Conservation (phyloP, 1,140 invertebrate species). For the Drosophila burlai region DNA sequence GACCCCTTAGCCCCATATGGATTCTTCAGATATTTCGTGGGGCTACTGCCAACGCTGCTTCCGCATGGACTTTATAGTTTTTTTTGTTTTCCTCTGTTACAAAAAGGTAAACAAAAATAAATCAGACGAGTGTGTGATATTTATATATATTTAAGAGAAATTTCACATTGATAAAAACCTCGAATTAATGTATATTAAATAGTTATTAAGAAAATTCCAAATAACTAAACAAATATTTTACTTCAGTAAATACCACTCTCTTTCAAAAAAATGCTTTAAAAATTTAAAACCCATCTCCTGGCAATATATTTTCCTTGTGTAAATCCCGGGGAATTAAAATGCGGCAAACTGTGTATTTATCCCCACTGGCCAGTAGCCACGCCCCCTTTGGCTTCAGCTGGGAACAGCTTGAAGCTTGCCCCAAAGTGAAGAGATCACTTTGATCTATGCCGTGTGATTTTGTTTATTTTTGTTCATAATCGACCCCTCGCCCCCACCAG, state of each 20-base stretch:
- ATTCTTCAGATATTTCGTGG: slow-evolving; percentile 7
- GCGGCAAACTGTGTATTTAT: slow-evolving; percentile 83
- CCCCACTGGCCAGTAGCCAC: slow-evolving; percentile 63
- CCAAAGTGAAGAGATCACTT: slow-evolving; percentile 58
- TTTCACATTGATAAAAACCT: no score
- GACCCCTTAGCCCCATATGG: slow-evolving; percentile 12
- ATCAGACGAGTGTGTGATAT: not conserved
- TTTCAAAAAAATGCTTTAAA: no score
- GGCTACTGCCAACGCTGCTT: slow-evolving; percentile 32
- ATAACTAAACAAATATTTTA: not conserved
- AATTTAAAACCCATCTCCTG: not conserved
- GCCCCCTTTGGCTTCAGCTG: slow-evolving; percentile 35
- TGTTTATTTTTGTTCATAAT: slow-evolving; percentile 84
- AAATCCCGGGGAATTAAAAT: slow-evolving; percentile 67
- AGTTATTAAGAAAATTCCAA: not conserved
- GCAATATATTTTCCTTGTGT: not conserved
- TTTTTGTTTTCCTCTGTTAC: slow-evolving; percentile 20
- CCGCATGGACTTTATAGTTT: slow-evolving; percentile 39
- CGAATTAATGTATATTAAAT: not conserved
- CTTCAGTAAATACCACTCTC: no score
- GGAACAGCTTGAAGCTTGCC: slow-evolving; percentile 52
- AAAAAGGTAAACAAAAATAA: slow-evolving; percentile 58
- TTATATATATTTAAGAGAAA: not conserved
- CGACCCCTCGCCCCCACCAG: slow-evolving; percentile 45
- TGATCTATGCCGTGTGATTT: slow-evolving; percentile 77